These are phyloP conservation scores for Odocoileus virginianus DNA, from an alignment of 2,113 vertebrate genomes.

Conservation along the genomic window DNA sequence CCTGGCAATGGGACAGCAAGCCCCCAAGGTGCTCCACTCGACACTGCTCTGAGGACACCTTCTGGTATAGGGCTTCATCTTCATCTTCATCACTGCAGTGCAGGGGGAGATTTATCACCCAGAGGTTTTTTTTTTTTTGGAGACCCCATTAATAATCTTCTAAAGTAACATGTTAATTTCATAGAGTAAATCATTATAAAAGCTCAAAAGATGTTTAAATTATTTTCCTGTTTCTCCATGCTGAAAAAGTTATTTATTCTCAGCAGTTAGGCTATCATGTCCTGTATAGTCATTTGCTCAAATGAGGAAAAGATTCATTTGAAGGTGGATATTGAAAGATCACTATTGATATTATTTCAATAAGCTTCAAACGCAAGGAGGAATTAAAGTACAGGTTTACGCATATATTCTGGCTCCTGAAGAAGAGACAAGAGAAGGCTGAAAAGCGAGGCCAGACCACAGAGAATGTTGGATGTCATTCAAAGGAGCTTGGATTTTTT, in stretches of 20 bases:
- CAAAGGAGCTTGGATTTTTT: background rate
- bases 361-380: background rate
- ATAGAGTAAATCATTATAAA: background rate
- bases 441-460: background rate
- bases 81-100: conserved; percentile 85
- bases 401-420: background rate
- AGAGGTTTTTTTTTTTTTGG: background rate
- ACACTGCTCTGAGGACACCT: conserved; percentile 90
- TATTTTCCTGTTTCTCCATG: background rate
- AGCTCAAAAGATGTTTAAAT: background rate
- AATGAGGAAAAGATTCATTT: background rate
- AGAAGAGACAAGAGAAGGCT: background rate
- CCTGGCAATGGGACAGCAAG: conserved; percentile 86
- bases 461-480: background rate
- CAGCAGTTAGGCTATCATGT: background rate
- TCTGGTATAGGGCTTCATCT: conserved; percentile 91
- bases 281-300: background rate
- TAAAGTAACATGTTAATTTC: background rate
- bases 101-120: background rate
- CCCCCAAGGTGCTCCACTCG: conserved; percentile 86
- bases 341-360: background rate
- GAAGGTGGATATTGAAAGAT: background rate
- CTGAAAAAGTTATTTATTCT: background rate
- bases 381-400: background rate
- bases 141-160: background rate